phyloP scores from a whole-genome alignment of 2,888 invertebrate species.

The Isoperla grammatica region DNA sequence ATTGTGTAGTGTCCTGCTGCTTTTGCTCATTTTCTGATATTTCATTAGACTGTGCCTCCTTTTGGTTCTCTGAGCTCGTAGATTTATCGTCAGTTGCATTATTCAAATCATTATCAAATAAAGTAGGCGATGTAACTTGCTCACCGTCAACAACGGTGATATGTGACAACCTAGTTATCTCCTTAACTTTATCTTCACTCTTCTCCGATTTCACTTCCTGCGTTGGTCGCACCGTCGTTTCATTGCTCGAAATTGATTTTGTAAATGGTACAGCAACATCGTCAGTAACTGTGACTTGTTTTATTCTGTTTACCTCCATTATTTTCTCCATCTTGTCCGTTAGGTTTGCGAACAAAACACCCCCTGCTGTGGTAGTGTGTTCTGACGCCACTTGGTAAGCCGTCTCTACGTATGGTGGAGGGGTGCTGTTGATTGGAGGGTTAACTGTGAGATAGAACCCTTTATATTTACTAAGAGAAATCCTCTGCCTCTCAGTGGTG shows the following conservation, averaged over 20 bases:
- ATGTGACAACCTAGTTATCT: constrained; percentile 11
- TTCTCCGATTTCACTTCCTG: neutral
- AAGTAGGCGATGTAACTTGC: neutral
- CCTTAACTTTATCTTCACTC: constrained; percentile 16
- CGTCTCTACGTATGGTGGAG: neutral
- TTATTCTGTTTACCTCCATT: constrained; percentile 27
- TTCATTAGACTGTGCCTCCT: neutral
- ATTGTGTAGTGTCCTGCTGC: neutral
- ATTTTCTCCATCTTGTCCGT: constrained; percentile 22
- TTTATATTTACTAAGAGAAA: constrained; percentile 29
- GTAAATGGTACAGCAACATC: constrained; percentile 8
- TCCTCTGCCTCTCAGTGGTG: constrained; percentile 46
- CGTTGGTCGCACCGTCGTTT: constrained; percentile 2
- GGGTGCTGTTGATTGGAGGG: neutral
- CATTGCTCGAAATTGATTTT: neutral
- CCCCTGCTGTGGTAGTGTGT: constrained; percentile 3
- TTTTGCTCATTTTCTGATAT: neutral
- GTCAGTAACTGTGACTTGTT: constrained; percentile 23
- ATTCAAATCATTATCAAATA: too few relatives aligned
- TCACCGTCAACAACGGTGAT: constrained; percentile 7
- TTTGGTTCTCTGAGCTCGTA: neutral
- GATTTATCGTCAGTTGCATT: neutral
- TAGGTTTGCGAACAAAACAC: too few relatives aligned
- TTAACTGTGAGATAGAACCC: constrained; percentile 7
- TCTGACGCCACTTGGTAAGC: constrained; percentile 3